Conservation (phyloP, 2,113 vertebrate species). For the Oxygymnocypris stewartii region DNA sequence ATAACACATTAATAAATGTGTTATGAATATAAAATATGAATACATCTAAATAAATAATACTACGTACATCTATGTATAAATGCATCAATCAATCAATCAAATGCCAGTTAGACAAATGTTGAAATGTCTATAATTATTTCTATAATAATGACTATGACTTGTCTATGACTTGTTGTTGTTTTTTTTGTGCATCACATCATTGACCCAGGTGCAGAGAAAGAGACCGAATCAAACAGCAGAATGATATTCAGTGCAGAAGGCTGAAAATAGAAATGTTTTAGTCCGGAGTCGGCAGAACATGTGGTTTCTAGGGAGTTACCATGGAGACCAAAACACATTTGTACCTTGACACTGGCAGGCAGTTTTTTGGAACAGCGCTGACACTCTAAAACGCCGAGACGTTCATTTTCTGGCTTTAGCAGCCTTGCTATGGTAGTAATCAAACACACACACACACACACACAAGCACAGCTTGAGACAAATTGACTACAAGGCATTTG, state of each 20-base stretch:
- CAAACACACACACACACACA: background rate
- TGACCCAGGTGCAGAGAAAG: background rate
- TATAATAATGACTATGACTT: background rate
- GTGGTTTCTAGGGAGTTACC: constrained; percentile 46
- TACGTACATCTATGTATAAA: background rate
- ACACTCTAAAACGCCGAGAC: constrained; percentile 7
- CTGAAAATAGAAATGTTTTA: background rate
- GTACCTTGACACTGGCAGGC: constrained; percentile 9
- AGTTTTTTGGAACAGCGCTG: constrained; percentile 17
- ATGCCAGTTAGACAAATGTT: no score
- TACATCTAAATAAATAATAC: background rate
- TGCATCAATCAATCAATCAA: no score
- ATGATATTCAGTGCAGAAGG: background rate
- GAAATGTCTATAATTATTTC: background rate
- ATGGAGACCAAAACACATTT: constrained; percentile 42
- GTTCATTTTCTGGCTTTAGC: constrained; percentile 25
- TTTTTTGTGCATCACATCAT: background rate
- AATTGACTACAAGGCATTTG: constrained; percentile 39
- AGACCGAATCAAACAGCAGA: background rate
- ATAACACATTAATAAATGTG: no score
- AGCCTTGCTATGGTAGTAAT: constrained; percentile 12
- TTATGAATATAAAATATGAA: no score
- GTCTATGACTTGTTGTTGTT: background rate
- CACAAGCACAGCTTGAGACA: constrained; percentile 28
- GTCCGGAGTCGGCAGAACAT: background rate